phyloP scores from a whole-genome alignment of 2,888 invertebrate species.

The Morpho helenor region DNA sequence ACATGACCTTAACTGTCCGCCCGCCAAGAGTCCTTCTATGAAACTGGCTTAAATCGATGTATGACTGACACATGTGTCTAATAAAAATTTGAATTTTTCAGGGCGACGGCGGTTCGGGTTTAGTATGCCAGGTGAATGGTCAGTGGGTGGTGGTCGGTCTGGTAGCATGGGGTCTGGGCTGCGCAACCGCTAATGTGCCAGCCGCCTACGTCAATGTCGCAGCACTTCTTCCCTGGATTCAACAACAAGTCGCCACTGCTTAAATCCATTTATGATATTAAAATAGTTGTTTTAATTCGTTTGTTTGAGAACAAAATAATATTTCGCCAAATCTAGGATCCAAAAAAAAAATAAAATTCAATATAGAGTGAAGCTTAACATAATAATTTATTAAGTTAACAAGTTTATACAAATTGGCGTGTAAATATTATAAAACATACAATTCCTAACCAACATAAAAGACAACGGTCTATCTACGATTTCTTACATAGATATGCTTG shows the following conservation, averaged over 20 bases:
- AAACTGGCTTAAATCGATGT: too few species aligned
- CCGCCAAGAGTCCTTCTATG: too few species aligned
- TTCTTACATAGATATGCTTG: conserved; percentile 44
- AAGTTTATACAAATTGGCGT: conserved; percentile 71
- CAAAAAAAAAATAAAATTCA: conserved; percentile 12
- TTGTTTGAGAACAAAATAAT: too few species aligned
- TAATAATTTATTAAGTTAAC: conserved; percentile 74
- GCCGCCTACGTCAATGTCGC: conserved; percentile 89
- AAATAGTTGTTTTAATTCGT: neutral
- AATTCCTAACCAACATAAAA: conserved; percentile 61
- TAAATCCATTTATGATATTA: conserved; percentile 24
- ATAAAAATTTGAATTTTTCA: conserved; percentile 42
- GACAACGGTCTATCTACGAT: conserved; percentile 39
- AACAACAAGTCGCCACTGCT: conserved; percentile 61
- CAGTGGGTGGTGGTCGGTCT: conserved; percentile 82
- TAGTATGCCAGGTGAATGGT: conserved; percentile 81
- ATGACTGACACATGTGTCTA: neutral
- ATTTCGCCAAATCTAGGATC: neutral
- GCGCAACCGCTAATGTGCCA: conserved; percentile 84
- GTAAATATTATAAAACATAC: conserved; percentile 75
- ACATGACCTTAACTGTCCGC: too few species aligned
- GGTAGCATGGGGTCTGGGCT: conserved; percentile 87
- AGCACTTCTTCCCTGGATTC: conserved; percentile 84
- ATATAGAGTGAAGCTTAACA: conserved; percentile 56
- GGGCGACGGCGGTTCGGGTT: conserved; percentile 87